A percentile compares a stretch with the other conserved stretches of the same genome.
Conservation (phyloP, 1,140 invertebrate genomes). For the Drosophila quadrilineata region DNA sequence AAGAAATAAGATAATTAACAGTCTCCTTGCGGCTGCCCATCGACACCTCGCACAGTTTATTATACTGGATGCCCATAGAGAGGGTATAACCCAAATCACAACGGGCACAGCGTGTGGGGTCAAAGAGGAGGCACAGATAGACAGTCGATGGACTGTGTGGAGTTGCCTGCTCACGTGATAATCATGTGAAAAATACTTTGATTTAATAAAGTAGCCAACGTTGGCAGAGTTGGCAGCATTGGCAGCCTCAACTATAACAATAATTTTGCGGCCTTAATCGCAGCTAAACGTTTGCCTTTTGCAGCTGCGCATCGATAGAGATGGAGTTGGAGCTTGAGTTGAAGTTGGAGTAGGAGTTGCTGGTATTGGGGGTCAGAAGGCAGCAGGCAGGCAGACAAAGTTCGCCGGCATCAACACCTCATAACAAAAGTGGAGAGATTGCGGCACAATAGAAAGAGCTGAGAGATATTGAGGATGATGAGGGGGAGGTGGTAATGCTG, state of each 20-base stretch:
- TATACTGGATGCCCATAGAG: not conserved
- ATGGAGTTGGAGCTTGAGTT: no score
- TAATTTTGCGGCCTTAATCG: constrained; percentile 74
- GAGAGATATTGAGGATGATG: not conserved
- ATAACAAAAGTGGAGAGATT: constrained; percentile 10
- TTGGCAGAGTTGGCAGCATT: constrained; percentile 19
- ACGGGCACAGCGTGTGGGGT: constrained; percentile 46
- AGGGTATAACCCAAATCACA: constrained; percentile 7
- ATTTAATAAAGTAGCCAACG: constrained; percentile 75
- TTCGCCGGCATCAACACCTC: constrained; percentile 71
- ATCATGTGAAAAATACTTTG: constrained; percentile 71
- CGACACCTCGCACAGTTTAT: no score
- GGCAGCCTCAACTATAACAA: constrained; percentile 68
- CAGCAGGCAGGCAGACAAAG: constrained; percentile 44
- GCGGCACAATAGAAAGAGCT: constrained; percentile 12
- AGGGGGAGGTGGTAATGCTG: constrained; percentile 6
- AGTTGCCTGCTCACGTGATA: constrained; percentile 76
- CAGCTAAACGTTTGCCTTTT: constrained; percentile 52
- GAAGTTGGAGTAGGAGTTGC: no score
- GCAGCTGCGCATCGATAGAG: no score
- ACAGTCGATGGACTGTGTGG: no score
- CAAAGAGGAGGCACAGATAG: constrained; percentile 36
- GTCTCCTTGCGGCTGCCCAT: no score
- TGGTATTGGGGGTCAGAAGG: constrained; percentile 53
- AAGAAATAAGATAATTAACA: no score